phyloP scores from a whole-genome alignment of 2,888 invertebrate genomes.

The Minunthozetes semirufus region DNA sequence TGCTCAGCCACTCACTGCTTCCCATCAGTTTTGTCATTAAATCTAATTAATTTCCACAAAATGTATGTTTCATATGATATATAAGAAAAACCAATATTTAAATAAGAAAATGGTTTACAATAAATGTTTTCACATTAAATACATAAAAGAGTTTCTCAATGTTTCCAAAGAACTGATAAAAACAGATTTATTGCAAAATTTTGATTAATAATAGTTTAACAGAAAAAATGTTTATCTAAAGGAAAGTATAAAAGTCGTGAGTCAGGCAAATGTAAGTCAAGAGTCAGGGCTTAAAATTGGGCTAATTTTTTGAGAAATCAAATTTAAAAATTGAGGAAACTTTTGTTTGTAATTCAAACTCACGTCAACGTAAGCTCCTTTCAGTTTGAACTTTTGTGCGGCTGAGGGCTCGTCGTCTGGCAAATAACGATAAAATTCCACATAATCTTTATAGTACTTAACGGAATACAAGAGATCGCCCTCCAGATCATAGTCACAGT shows the following conservation, averaged over 20 bases:
- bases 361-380: conserved; percentile 38
- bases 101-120: neutral
- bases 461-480: conserved; percentile 37
- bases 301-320: neutral
- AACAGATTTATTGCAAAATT: conserved; percentile 19
- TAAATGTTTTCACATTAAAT: too few species aligned
- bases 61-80: neutral
- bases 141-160: neutral
- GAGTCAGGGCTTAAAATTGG: neutral
- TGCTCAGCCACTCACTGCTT: neutral
- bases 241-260: neutral
- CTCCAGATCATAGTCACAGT: conserved; percentile 38
- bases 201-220: conserved; percentile 8
- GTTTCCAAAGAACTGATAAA: conserved; percentile 11
- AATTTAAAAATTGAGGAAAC: conserved; percentile 5
- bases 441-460: conserved; percentile 39
- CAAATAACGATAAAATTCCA: conserved; percentile 38
- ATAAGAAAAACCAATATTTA: conserved; percentile 11
- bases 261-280: neutral
- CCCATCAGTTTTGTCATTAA: neutral
- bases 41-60: neutral
- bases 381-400: conserved; percentile 33
- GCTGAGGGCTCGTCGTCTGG: conserved; percentile 26
- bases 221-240: neutral
- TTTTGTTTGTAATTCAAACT: conserved; percentile 16